Evolutionary conservation across 92 coral and sea anemone species (phyloP).

Genomic region (Siderastrea radians): DNA sequence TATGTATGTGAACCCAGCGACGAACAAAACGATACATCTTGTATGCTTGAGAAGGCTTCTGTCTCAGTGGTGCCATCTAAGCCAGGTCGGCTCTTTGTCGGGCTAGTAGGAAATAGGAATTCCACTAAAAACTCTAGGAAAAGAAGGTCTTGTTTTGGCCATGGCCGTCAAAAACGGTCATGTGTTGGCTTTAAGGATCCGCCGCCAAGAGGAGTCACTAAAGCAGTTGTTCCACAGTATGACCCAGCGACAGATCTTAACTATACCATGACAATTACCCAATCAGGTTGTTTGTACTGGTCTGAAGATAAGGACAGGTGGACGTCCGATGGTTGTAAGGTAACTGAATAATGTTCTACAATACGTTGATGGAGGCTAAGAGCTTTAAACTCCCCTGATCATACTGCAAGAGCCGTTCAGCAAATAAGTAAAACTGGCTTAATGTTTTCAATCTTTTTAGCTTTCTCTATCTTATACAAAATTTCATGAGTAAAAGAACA

Average conservation of each 20-base stretch:
- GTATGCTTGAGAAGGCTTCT: neutral
- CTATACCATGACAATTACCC: slow-evolving; percentile 47
- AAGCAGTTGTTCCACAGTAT: slow-evolving; percentile 22
- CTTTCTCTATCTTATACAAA: too few relatives aligned
- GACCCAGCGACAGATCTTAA: slow-evolving; percentile 51
- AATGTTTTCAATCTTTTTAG: too few relatives aligned
- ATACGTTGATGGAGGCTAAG: neutral
- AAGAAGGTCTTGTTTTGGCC: slow-evolving; percentile 57
- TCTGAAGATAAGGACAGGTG: slow-evolving; percentile 51
- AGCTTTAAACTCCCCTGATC: neutral
- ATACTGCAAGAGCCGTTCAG: neutral
- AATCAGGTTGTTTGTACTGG: slow-evolving; percentile 66
- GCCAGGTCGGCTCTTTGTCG: neutral
- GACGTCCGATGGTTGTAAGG: slow-evolving; percentile 64
- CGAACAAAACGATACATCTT: neutral
- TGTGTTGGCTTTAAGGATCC: slow-evolving; percentile 62
- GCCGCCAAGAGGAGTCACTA: slow-evolving; percentile 9
- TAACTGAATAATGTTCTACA: neutral
- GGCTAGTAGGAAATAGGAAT: neutral
- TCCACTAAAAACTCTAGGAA: neutral
- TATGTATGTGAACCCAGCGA: neutral
- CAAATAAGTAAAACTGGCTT: too few relatives aligned
- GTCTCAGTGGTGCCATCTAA: slow-evolving; percentile 4
- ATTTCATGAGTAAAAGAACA: too few relatives aligned
- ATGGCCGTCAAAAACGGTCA: slow-evolving; percentile 52